Base-by-base conservation (phyloP, 2,888 invertebrate genomes). In the Synergus japonicus region DNA sequence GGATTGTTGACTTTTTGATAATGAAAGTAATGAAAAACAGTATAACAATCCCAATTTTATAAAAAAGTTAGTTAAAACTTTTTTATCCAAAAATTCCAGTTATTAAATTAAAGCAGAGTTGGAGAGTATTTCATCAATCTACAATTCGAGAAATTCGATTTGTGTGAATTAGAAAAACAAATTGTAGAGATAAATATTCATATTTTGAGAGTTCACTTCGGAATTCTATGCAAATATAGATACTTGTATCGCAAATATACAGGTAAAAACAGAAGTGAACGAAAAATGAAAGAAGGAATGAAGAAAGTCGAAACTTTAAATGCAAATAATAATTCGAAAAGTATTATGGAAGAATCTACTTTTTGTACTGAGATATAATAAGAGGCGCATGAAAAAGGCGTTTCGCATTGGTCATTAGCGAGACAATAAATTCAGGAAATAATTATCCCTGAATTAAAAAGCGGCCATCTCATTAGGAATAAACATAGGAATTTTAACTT, bases 381-480 rank as follows among this genome's bases (percentile, higher is more conserved):
- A 66, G 37, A 15, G 43, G 15, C n/a, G 64, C 64, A 76, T 29
- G 60, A 29, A 54, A 67, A 43, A 77, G 77, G 79, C 78, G 79
- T 79, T 67, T 12, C 54, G 18, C 13, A 67, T 78, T 67, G 69
- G 67, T 79, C 46, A 44, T 67, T 81, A 76, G 69, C 41, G 60
- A n/a, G 63, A n/a, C 43, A 43, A 76, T 78, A 65, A 78, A 80
- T 80, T 54, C 43, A 44, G 80, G 44, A 78, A 69, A 80, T 77
- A 80, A 79, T 79, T 79, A 79, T 64, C 29, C 15, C 29, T 15
- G 29, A 13, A 22, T 29, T 22, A 8, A 46, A 69, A 69, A 69
- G 22, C 13, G n/a, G 8, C 46, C 69, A 15, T 12, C 8, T 46
- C 18, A 69, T 46, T 46, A 29, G 46, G 49, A 46, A 67, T n/a